phyloP scores from a whole-genome alignment of 2,113 vertebrate species.

The Morphnarchus princeps region DNA sequence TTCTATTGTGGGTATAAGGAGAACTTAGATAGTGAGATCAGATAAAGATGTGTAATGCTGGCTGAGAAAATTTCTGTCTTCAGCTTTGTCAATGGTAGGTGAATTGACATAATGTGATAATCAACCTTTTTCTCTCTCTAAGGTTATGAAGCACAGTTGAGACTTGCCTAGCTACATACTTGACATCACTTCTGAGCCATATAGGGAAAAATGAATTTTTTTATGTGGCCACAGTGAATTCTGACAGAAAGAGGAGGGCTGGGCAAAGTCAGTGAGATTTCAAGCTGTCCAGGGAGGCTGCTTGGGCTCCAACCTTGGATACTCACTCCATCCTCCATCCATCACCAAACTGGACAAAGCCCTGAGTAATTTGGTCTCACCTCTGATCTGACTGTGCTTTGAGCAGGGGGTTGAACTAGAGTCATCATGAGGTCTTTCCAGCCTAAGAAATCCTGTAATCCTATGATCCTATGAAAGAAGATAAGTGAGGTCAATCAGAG shows the following conservation, averaged over 20 bases:
- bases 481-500: neutral
- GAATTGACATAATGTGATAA: neutral
- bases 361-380: neutral
- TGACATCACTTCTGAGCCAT: neutral
- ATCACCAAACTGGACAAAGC: neutral
- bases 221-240: neutral
- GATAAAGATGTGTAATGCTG: neutral
- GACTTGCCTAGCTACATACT: neutral
- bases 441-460: neutral
- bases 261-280: neutral
- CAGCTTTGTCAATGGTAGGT: neutral
- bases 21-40: neutral
- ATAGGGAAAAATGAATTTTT: neutral
- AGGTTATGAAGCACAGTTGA: neutral
- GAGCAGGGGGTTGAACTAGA: neutral
- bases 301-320: neutral
- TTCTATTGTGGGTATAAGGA: neutral
- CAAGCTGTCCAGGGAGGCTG: accelerated
- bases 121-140: neutral
- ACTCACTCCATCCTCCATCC: neutral
- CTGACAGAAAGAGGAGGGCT: neutral
- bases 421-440: neutral
- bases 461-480: neutral
- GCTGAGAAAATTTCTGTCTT: neutral
- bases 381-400: neutral